Conservation (phyloP, 2,797 vertebrate genomes). For the Apodemus agrarius region DNA sequence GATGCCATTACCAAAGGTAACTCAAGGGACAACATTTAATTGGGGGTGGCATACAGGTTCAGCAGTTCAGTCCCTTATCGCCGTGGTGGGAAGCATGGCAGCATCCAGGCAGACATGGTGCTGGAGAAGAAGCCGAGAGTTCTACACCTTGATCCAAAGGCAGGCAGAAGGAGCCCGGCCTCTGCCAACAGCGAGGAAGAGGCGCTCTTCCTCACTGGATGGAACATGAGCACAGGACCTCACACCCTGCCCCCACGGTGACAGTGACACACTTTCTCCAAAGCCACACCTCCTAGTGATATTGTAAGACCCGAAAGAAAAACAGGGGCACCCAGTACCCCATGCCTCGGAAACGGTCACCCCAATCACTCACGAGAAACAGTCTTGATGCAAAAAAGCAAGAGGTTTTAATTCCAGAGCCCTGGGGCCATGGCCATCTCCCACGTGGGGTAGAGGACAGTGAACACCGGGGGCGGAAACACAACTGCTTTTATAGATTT, state of each 20-base stretch:
- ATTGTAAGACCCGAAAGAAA: too few species aligned
- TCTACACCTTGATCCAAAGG: neutral
- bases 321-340: too few species aligned
- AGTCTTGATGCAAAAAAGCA: too few species aligned
- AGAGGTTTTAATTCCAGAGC: too few species aligned
- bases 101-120: neutral
- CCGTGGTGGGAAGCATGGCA: neutral
- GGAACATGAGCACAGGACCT: neutral
- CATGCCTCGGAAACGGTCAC: too few species aligned
- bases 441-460: too few species aligned
- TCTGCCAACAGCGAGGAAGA: neutral
- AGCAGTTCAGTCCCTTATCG: neutral
- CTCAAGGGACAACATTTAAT: neutral
- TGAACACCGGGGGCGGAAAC: too few species aligned
- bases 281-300: neutral
- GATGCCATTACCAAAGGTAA: neutral
- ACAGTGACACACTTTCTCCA: neutral
- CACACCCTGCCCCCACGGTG: neutral
- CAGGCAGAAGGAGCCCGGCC: too few species aligned
- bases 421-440: too few species aligned
- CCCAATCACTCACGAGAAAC: too few species aligned
- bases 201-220: neutral
- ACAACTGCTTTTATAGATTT: too few species aligned
- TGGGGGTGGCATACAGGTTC: neutral
- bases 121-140: neutral